phyloP scores from a whole-genome alignment of 2,797 vertebrate genomes.

The Acomys russatus region DNA sequence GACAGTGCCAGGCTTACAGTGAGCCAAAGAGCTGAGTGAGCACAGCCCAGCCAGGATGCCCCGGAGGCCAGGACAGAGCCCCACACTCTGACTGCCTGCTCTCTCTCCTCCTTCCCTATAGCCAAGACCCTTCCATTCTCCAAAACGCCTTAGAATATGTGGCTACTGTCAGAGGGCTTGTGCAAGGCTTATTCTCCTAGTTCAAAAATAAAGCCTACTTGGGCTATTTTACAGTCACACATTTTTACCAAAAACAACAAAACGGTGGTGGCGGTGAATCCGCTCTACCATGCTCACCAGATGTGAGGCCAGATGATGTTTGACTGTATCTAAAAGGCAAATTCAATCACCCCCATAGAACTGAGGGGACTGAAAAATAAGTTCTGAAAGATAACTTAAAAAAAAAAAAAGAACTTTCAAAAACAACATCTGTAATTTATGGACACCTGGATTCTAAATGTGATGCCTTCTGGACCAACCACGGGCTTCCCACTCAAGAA shows the following conservation, averaged over 20 bases:
- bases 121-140: background rate
- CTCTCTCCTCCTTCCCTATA: background rate
- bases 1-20: background rate
- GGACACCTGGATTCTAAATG: background rate
- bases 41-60: fast-evolving
- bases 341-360: conserved; percentile 63
- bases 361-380: conserved; percentile 65
- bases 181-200: background rate
- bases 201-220: background rate
- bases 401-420: conserved; percentile 53
- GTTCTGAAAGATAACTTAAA: conserved; percentile 63
- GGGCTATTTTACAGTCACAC: background rate
- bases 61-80: background rate
- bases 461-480: background rate
- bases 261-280: conserved; percentile 47
- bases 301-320: conserved; percentile 74
- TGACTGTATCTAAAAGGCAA: conserved; percentile 73
- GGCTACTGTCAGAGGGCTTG: background rate
- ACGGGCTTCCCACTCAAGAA: background rate
- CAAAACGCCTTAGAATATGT: background rate
- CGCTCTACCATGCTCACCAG: conserved; percentile 55
- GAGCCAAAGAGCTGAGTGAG: background rate
- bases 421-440: conserved; percentile 32
- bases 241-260: conserved; percentile 49
- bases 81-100: fast-evolving